phyloP scores from a whole-genome alignment of 1,140 invertebrate genomes.

The Mactra quadrangularis region DNA sequence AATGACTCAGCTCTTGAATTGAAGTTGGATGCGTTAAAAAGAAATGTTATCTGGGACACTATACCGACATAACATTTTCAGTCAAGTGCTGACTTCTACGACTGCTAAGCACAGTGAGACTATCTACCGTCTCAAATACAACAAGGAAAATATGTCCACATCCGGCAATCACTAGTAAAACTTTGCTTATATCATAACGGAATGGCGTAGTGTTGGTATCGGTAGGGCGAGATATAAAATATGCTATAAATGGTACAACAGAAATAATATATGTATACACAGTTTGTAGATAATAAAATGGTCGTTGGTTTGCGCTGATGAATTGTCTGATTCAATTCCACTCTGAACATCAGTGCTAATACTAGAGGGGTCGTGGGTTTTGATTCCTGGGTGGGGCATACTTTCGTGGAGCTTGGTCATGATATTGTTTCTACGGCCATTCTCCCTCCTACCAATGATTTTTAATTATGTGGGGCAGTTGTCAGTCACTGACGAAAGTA shows the following conservation, averaged over 20 bases:
- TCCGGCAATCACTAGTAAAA: neutral
- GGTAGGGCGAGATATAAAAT: neutral
- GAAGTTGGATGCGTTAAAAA: neutral
- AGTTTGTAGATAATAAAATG: neutral
- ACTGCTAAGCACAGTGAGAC: neutral
- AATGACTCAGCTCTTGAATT: too few species aligned
- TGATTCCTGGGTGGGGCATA: too few species aligned
- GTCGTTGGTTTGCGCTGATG: neutral
- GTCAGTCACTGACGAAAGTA: too few species aligned
- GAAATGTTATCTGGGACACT: neutral
- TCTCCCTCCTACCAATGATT: too few species aligned
- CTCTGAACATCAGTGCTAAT: neutral
- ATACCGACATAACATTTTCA: neutral
- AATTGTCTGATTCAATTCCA: neutral
- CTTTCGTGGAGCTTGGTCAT: too few species aligned
- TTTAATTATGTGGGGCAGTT: too few species aligned
- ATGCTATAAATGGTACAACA: constrained; percentile 4
- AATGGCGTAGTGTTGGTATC: neutral
- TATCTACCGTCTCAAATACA: constrained; percentile 3
- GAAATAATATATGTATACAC: neutral
- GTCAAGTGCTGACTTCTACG: neutral
- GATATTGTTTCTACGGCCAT: too few species aligned
- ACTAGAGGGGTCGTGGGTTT: too few species aligned
- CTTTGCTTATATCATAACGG: neutral
- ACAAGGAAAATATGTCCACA: constrained; percentile 2